Conservation (phyloP, 2,888 invertebrate genomes). For the Lypha dubia region DNA sequence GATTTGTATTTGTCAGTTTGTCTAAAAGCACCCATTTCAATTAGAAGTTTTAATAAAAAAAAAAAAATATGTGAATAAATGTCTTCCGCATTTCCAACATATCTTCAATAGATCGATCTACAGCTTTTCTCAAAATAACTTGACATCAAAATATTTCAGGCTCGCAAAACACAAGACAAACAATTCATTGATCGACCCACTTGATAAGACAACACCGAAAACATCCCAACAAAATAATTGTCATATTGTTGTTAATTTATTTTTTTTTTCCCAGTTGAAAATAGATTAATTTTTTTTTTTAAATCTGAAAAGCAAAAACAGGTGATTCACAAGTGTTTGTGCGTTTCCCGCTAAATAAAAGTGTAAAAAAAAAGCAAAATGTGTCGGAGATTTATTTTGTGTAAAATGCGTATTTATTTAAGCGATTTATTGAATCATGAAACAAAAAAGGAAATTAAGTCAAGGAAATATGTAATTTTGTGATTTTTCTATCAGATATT, state of each 20-base stretch:
- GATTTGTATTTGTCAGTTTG: constrained; percentile 13
- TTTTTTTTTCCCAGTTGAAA: constrained; percentile 37
- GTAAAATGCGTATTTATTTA: constrained; percentile 29
- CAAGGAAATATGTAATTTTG: background rate
- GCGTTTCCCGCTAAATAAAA: background rate
- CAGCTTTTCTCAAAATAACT: constrained; percentile 41
- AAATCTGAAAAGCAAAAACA: constrained; percentile 5
- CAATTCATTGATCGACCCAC: constrained; percentile 54
- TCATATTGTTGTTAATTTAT: constrained; percentile 31
- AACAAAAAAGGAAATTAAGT: background rate
- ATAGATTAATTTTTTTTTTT: constrained; percentile 39
- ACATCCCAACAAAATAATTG: constrained; percentile 42
- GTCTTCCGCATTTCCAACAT: constrained; percentile 70
- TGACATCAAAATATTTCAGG: constrained; percentile 34
- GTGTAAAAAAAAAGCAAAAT: constrained; percentile 11
- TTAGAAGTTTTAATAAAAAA: constrained; percentile 31
- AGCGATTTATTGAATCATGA: constrained; percentile 18
- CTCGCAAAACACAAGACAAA: constrained; percentile 50
- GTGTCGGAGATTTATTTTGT: constrained; percentile 19
- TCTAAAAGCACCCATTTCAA: constrained; percentile 71
- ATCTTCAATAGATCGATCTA: constrained; percentile 50
- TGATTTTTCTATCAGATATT: too few species aligned
- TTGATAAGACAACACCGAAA: constrained; percentile 31
- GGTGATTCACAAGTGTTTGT: constrained; percentile 39
- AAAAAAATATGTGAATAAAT: constrained; percentile 51